These are phyloP conservation scores for Zygothrica quintamaculata DNA, from an alignment of 2,888 invertebrate species.

Conservation along the genomic window DNA sequence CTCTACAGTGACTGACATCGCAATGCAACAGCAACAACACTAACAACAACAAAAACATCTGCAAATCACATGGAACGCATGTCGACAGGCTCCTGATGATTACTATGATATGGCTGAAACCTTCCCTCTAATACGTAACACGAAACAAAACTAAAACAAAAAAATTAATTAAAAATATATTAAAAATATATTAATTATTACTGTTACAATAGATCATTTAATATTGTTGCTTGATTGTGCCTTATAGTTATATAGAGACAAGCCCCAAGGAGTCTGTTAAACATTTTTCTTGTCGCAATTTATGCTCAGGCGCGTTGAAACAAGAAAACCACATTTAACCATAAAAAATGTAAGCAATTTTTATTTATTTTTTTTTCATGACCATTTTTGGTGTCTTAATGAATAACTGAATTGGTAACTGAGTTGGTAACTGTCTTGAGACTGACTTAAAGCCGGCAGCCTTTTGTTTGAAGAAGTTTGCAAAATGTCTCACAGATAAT, in stretches of 20 bases:
- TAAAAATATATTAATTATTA: neutral
- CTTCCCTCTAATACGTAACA: conserved; percentile 3
- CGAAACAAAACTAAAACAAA: too few relatives aligned
- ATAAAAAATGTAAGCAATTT: conserved; percentile 52
- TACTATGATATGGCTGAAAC: conserved; percentile 7
- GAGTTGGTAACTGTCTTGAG: too few relatives aligned
- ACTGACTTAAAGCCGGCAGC: conserved; percentile 40
- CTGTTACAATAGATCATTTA: conserved; percentile 8
- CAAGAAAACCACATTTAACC: conserved; percentile 72
- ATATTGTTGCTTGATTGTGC: conserved; percentile 4
- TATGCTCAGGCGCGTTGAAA: conserved; percentile 33
- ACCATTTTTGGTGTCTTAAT: conserved; percentile 66
- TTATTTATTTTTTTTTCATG: conserved; percentile 55
- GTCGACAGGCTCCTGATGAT: conserved; percentile 36
- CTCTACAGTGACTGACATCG: conserved; percentile 34
- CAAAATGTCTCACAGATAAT: conserved; percentile 38
- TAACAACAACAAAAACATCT: conserved; percentile 35
- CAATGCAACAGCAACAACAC: conserved; percentile 19
- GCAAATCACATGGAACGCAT: conserved; percentile 57
- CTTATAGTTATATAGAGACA: conserved; percentile 3
- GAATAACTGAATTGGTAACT: conserved; percentile 57
- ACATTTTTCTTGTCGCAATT: conserved; percentile 42
- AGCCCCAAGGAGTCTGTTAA: neutral
- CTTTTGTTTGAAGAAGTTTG: conserved; percentile 58
- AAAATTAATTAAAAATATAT: too few relatives aligned